Percentiles rank a stretch among this genome's conserved stretches.
These are phyloP conservation scores for Myocastor coypus DNA, from an alignment of 2,113 vertebrate species.

Conservation along the genomic window DNA sequence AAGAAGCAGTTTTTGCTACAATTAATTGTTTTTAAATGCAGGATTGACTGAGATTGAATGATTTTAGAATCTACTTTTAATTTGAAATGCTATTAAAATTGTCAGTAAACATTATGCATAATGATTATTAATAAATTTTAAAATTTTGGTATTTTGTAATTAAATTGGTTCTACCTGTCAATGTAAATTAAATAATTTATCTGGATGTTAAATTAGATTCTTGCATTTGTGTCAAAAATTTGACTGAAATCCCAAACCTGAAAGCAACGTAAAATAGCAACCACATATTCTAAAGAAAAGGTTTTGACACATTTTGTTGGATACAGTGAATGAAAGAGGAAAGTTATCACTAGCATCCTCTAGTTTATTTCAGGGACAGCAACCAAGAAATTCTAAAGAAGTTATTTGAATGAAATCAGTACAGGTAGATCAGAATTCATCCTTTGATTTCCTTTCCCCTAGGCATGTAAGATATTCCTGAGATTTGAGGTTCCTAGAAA, in stretches of 20 bases:
- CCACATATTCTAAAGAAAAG: background rate
- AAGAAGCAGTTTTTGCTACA: background rate
- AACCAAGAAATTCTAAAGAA: background rate
- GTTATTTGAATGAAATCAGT: background rate
- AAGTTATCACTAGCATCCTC: background rate
- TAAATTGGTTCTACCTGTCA: conserved; percentile 56
- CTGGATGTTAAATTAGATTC: conserved; percentile 7
- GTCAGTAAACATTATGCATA: conserved; percentile 20
- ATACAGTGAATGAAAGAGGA: conserved; percentile 6
- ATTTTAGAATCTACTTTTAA: background rate
- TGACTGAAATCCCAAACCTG: background rate
- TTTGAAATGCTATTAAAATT: conserved; percentile 41
- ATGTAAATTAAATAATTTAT: conserved; percentile 47
- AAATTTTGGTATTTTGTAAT: conserved; percentile 41
- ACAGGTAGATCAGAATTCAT: background rate
- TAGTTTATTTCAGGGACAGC: background rate
- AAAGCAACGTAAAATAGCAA: background rate
- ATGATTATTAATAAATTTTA: conserved; percentile 51
- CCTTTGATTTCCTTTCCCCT: background rate
- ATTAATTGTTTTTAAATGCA: conserved; percentile 14
- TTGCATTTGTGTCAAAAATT: conserved; percentile 32
- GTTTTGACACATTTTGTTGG: background rate
- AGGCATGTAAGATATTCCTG: background rate
- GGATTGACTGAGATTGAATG: conserved; percentile 31
- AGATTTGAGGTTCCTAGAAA: background rate